Evolutionary conservation across 2,797 vertebrate genomes (phyloP).

Genomic region (Halcyon leucocephala): DNA sequence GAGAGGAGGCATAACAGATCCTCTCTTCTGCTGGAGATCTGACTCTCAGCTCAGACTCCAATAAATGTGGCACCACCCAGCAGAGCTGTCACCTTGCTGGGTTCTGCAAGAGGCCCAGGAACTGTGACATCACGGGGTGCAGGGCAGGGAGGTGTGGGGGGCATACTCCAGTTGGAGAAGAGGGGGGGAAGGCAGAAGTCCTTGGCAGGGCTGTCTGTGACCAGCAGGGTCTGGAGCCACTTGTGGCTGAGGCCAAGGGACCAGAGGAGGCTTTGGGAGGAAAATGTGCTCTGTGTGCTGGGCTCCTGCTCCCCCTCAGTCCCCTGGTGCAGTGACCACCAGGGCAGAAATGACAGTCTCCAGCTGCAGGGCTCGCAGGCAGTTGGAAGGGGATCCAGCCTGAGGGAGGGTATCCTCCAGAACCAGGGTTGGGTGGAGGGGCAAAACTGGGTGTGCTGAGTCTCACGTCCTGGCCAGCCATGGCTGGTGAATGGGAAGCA

Average conservation of each 20-base stretch:
- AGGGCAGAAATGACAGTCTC: neutral
- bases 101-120: neutral
- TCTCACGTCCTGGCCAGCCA: neutral
- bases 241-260: fast-evolving
- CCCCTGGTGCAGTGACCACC: neutral
- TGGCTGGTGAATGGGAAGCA: neutral
- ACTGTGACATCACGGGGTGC: neutral
- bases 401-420: neutral
- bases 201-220: neutral
- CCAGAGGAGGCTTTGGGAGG: neutral
- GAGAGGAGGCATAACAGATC: neutral
- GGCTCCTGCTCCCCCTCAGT: neutral
- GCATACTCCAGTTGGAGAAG: neutral
- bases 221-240: neutral
- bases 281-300: neutral
- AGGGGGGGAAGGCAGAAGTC: neutral
- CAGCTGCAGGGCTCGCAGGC: neutral
- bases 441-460: fast-evolving
- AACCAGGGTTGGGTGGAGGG: neutral
- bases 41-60: neutral
- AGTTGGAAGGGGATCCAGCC: neutral
- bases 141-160: neutral
- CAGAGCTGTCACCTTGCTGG: neutral
- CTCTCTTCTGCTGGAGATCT: neutral
- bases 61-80: fast-evolving